Conservation (phyloP, 1,140 invertebrate genomes). For the Cephus cinctus region DNA sequence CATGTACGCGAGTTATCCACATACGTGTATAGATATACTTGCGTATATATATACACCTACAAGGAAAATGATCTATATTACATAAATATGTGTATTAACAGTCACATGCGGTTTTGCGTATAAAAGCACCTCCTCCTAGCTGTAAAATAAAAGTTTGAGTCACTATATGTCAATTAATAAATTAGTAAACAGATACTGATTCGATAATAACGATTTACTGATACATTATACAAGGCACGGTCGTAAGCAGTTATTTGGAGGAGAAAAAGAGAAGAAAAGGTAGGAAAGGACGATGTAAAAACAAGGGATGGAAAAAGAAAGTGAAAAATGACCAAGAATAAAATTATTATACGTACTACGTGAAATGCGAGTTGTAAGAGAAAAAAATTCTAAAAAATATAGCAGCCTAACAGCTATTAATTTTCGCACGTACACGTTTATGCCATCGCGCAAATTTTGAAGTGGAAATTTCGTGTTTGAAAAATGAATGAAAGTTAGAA, state of each 20-base stretch:
- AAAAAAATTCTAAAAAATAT: no score
- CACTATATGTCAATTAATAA: conserved; percentile 47
- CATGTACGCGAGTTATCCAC: conserved; percentile 11
- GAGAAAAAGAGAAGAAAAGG: neutral
- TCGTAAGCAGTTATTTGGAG: neutral
- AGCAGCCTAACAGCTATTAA: no score
- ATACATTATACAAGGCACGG: no score
- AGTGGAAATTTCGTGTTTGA: no score
- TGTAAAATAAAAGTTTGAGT: conserved; percentile 55
- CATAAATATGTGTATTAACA: conserved; percentile 39
- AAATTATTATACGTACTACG: no score
- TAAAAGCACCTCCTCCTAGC: conserved; percentile 56
- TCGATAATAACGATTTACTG: no score
- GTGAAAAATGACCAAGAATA: no score
- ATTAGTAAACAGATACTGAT: conserved; percentile 51
- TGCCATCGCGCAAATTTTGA: no score
- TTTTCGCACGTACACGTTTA: no score
- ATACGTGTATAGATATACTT: conserved; percentile 22
- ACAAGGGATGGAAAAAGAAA: conserved; percentile 23
- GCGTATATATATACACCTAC: conserved; percentile 18
- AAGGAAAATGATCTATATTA: no score
- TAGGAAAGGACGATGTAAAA: neutral
- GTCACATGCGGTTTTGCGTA: conserved; percentile 44
- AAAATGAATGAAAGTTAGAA: no score
- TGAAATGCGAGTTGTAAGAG: no score